phyloP scores from a whole-genome alignment of 2,113 vertebrate genomes.

The Gymnocephalus cernua region DNA sequence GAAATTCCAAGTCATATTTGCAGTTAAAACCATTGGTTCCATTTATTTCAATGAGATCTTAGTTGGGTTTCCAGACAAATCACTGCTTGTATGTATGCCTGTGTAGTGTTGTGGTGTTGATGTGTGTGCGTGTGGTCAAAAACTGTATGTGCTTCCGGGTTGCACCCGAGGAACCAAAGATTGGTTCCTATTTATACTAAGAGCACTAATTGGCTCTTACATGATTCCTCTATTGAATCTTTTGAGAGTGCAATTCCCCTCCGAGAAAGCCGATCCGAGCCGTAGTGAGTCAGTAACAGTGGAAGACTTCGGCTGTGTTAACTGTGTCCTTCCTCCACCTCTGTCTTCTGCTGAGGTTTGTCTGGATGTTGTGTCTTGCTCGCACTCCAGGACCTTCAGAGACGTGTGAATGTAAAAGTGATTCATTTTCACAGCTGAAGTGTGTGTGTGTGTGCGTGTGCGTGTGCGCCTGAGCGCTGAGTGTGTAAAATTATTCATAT shows the following conservation, averaged over 20 bases:
- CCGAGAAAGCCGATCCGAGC: conserved; percentile 54
- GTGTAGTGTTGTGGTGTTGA: too few relatives aligned
- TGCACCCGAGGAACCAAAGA: too few relatives aligned
- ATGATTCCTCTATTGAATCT: conserved; percentile 46
- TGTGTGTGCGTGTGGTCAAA: too few relatives aligned
- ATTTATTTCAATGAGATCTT: too few relatives aligned
- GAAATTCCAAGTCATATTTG: too few relatives aligned
- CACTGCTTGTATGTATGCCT: too few relatives aligned
- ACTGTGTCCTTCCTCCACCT: conserved; percentile 62
- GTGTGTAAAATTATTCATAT: conserved; percentile 37
- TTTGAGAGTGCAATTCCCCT: conserved; percentile 37
- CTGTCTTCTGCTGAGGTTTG: conserved; percentile 42
- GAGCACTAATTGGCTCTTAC: too few relatives aligned
- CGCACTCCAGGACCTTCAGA: conserved; percentile 48
- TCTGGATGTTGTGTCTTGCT: conserved; percentile 71
- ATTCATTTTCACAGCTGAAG: conserved; percentile 42
- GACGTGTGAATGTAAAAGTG: conserved; percentile 47
- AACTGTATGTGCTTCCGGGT: too few relatives aligned
- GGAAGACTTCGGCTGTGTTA: conserved; percentile 37
- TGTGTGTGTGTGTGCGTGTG: neutral
- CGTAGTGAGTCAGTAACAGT: conserved; percentile 32
- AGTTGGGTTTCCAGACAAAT: too few relatives aligned
- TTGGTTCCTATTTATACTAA: too few relatives aligned
- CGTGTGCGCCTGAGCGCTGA: neutral
- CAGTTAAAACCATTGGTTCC: too few relatives aligned